These are phyloP conservation scores for Oxygymnocypris stewartii DNA, from an alignment of 2,113 vertebrate genomes.

Conservation along the genomic window DNA sequence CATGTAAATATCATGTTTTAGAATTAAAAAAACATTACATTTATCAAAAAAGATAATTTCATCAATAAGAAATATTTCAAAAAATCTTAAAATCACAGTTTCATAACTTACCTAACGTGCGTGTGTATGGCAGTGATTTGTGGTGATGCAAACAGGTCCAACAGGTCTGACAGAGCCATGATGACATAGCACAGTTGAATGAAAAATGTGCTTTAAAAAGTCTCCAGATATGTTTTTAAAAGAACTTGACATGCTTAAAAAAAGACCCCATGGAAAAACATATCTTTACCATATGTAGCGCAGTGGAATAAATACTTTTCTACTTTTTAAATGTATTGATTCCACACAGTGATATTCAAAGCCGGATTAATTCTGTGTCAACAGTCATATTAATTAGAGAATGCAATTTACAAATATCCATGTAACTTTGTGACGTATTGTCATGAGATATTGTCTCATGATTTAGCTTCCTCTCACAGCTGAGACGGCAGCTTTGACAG, in stretches of 20 bases:
- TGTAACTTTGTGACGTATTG: neutral
- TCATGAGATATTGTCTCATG: neutral
- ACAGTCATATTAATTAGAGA: too few species aligned
- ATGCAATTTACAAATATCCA: neutral
- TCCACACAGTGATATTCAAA: neutral
- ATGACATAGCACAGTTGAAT: neutral
- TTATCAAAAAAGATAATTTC: neutral
- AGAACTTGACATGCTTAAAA: neutral
- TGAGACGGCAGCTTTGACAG: neutral
- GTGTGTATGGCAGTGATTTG: neutral
- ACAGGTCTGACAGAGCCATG: neutral
- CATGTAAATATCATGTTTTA: neutral
- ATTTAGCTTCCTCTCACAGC: neutral
- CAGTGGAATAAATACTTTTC: neutral
- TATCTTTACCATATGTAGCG: neutral
- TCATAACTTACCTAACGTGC: neutral
- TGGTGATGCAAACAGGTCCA: neutral
- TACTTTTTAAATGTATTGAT: neutral
- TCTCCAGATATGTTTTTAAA: neutral
- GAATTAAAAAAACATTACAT: slow-evolving; percentile 20
- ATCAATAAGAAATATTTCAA: neutral
- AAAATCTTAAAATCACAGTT: neutral
- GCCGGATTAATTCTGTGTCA: neutral
- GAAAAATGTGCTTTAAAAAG: slow-evolving; percentile 28
- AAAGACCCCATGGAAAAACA: neutral